phyloP scores from a whole-genome alignment of 1,140 invertebrate genomes.

The Rhagoletis pomonella region DNA sequence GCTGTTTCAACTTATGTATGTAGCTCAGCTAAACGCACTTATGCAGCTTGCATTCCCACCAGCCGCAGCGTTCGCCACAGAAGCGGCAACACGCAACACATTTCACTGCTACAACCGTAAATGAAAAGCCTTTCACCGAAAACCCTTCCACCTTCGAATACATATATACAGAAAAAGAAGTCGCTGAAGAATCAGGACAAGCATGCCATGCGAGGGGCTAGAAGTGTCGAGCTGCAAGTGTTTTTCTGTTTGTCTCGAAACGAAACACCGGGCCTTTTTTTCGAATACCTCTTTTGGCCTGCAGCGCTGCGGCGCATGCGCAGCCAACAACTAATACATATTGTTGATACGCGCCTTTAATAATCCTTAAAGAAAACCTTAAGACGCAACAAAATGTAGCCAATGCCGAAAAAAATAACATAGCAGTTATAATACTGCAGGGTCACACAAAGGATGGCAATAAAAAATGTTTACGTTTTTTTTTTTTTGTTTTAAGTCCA shows the following conservation, averaged over 20 bases:
- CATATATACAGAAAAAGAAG: not conserved
- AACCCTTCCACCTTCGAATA: not conserved
- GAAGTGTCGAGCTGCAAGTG: constrained; percentile 49
- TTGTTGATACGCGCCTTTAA: constrained; percentile 39
- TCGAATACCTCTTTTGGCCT: not conserved
- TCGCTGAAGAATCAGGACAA: not conserved
- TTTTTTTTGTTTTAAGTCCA: not conserved
- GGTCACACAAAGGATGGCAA: not conserved
- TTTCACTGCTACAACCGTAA: constrained; percentile 38
- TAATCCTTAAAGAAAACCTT: constrained; percentile 48
- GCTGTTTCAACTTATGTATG: not conserved
- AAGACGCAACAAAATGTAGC: constrained; percentile 49
- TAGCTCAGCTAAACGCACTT: not conserved
- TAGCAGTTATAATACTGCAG: not conserved
- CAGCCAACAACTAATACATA: constrained; percentile 25
- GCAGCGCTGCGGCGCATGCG: constrained; percentile 17
- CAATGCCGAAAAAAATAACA: constrained; percentile 20
- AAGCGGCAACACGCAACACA: constrained; percentile 46
- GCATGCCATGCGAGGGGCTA: not conserved
- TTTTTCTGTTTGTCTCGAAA: constrained; percentile 31
- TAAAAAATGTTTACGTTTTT: not conserved
- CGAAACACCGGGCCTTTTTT: constrained; percentile 54
- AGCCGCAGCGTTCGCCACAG: not conserved
- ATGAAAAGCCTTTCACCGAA: constrained; percentile 44
- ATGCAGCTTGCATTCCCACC: constrained; percentile 33